phyloP scores from a whole-genome alignment of 1,140 invertebrate genomes.

The Dryas iulia region DNA sequence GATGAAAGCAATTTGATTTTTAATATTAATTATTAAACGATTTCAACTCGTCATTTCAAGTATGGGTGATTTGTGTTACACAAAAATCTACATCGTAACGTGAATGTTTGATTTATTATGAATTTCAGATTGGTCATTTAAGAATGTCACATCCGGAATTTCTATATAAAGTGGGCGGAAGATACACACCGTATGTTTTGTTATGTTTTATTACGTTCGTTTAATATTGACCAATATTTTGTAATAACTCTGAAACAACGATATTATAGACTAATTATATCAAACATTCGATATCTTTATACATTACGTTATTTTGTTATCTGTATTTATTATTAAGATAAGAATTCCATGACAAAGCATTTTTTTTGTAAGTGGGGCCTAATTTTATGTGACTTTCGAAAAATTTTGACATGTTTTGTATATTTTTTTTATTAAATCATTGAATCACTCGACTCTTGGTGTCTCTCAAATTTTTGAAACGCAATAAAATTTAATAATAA shows the following conservation, averaged over 20 bases:
- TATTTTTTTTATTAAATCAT: not conserved
- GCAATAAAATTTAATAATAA: not conserved
- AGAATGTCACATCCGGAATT: slow-evolving; percentile 73
- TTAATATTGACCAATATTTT: slow-evolving; percentile 23
- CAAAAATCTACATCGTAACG: slow-evolving; percentile 5
- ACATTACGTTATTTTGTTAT: slow-evolving; percentile 39
- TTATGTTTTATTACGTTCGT: slow-evolving; percentile 3
- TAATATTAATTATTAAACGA: not conserved
- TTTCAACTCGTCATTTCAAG: slow-evolving; percentile 4
- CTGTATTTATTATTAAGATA: slow-evolving; percentile 49
- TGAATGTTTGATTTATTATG: slow-evolving; percentile 31
- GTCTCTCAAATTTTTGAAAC: not conserved
- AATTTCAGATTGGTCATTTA: slow-evolving; percentile 80
- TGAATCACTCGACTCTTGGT: not conserved
- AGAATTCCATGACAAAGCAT: slow-evolving; percentile 72
- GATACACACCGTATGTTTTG: not conserved
- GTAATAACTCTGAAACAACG: slow-evolving; percentile 62
- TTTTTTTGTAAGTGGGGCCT: slow-evolving; percentile 72
- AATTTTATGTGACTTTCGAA: slow-evolving; percentile 60
- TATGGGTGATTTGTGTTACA: not conserved
- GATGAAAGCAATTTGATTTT: slow-evolving; percentile 4
- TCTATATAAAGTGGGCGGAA: slow-evolving; percentile 50
- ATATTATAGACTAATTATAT: slow-evolving; percentile 52
- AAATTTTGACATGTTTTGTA: slow-evolving; percentile 31
- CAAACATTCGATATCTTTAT: slow-evolving; percentile 33